These are phyloP conservation scores for Drosophila baimaii DNA, from an alignment of 1,140 invertebrate species.

Conservation along the genomic window DNA sequence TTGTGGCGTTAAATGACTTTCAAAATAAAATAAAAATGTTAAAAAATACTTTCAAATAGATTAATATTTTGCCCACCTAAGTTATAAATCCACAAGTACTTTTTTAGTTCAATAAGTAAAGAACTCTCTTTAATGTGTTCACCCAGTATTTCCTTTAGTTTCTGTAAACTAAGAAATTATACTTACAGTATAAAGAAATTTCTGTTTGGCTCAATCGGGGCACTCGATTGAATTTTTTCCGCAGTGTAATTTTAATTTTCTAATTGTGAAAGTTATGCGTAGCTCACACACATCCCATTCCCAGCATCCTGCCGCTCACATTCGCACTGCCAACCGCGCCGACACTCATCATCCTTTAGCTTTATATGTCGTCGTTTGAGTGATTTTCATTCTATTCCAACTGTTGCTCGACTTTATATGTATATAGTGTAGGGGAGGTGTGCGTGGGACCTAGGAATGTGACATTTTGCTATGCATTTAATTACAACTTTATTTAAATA, in stretches of 20 bases:
- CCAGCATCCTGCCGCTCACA: not conserved
- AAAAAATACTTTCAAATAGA: too few relatives aligned
- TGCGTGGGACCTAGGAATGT: constrained; percentile 7
- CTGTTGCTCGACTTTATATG: constrained; percentile 63
- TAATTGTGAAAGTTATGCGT: constrained; percentile 71
- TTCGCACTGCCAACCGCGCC: constrained; percentile 12
- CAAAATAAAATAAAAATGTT: too few relatives aligned
- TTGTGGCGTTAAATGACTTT: too few relatives aligned
- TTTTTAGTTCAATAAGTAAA: too few relatives aligned
- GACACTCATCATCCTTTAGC: constrained; percentile 48
- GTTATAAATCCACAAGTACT: too few relatives aligned
- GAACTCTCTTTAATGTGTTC: too few relatives aligned
- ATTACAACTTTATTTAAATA: constrained; percentile 83
- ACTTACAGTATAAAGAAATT: too few relatives aligned
- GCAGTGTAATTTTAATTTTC: constrained; percentile 73
- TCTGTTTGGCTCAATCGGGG: too few relatives aligned
- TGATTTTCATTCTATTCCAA: constrained; percentile 75
- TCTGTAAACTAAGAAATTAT: too few relatives aligned
- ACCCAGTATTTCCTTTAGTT: too few relatives aligned
- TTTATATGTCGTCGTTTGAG: constrained; percentile 58
- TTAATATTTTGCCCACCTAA: too few relatives aligned
- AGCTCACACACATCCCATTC: constrained; percentile 16
- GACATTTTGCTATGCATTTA: constrained; percentile 67
- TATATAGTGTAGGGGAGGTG: constrained; percentile 3
- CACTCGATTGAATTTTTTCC: constrained; percentile 18